These are phyloP conservation scores for Micrastur ruficollis DNA, from an alignment of 2,797 vertebrate genomes.

Conservation along the genomic window DNA sequence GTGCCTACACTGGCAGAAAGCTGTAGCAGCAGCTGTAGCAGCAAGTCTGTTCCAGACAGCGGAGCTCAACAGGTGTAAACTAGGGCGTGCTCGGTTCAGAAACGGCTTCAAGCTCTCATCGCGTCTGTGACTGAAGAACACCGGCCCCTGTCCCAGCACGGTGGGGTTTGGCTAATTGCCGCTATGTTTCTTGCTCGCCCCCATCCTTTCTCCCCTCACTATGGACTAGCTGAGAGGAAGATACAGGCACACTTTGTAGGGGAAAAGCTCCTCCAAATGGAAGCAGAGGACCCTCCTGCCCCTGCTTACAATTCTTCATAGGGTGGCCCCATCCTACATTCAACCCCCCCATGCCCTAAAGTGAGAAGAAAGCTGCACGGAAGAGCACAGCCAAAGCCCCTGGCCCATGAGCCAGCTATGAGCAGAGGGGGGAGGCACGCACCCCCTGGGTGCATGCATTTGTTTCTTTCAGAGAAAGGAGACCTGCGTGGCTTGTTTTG, in stretches of 20 bases:
- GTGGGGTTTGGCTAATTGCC: background rate
- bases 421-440: fast-evolving
- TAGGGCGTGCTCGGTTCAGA: background rate
- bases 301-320: background rate
- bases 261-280: background rate
- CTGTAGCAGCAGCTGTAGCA: background rate
- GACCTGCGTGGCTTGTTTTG: background rate
- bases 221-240: background rate
- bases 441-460: fast-evolving
- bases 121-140: background rate
- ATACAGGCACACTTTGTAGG: background rate
- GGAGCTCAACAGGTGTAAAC: background rate
- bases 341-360: background rate
- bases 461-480: background rate
- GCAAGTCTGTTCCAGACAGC: background rate
- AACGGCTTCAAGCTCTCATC: background rate
- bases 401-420: too few species aligned
- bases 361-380: background rate
- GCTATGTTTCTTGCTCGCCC: background rate
- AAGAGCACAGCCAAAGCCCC: background rate
- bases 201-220: background rate
- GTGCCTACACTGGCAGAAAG: background rate
- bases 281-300: background rate
- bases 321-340: background rate
- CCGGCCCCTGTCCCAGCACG: background rate